phyloP scores from a whole-genome alignment of 1,140 invertebrate species.

The Procambarus clarkii region DNA sequence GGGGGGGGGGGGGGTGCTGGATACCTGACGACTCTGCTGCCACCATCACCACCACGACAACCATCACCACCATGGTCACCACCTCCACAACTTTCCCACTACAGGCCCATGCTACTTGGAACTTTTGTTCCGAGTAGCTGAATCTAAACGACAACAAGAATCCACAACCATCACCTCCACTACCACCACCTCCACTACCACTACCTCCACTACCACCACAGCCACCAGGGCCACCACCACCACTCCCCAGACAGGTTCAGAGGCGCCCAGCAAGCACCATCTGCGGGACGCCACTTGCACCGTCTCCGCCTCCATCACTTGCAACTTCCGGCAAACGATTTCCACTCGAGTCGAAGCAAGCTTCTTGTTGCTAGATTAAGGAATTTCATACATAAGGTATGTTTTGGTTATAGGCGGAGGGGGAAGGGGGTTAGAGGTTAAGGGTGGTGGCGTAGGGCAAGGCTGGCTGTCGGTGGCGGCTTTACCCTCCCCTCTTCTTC shows the following conservation, averaged over 20 bases:
- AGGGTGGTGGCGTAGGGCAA: not conserved
- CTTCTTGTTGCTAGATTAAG: not conserved
- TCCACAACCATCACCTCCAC: not conserved
- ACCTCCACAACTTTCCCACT: not conserved
- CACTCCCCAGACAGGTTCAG: not conserved
- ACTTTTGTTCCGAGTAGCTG: too few relatives aligned
- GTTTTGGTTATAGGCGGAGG: not conserved
- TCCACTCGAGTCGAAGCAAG: too few relatives aligned
- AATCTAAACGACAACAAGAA: too few relatives aligned
- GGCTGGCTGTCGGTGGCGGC: not conserved
- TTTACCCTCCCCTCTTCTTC: slow-evolving; percentile 8
- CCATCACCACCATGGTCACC: not conserved
- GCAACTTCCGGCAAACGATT: not conserved
- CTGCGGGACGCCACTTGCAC: not conserved
- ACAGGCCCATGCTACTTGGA: too few relatives aligned
- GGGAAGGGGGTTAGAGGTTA: too few relatives aligned
- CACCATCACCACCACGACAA: not conserved
- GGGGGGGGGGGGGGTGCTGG: not conserved
- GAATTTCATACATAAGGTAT: not conserved
- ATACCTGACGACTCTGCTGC: not conserved
- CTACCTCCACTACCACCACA: not conserved
- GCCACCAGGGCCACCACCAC: not conserved
- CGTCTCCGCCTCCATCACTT: not conserved
- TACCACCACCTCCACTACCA: not conserved
- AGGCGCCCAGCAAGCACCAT: not conserved